Evolutionary conservation across 2,888 invertebrate species (phyloP), one percentile per base, ranked within the genome.

Genomic region (Chirona hameri): DNA sequence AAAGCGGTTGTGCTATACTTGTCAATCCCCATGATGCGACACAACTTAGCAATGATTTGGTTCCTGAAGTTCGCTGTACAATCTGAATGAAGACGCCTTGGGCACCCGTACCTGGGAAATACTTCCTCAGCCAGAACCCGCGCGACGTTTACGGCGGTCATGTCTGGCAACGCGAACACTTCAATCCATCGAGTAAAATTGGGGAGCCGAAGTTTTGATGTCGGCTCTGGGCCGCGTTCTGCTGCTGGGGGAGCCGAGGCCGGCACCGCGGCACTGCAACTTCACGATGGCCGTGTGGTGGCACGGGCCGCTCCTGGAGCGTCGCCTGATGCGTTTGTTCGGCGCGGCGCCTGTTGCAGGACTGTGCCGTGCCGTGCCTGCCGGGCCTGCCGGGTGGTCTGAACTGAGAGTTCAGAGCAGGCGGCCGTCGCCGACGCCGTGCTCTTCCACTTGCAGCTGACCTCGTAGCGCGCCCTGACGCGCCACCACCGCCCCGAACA

Each of bases 341-440:
- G 88, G 90, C 24, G 89, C 87, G 87, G 82, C 89, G 91, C 84
- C 91, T 92, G 0, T 90, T 92, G 86, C 87, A 88, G 52, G 86
- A 87, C 31, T 93, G 93, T 86, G 90, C 91, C 81, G 92, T 92
- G n/a, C n/a, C n/a, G n/a, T n/a, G n/a, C n/a, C n/a, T n/a, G n/a
- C 0, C 88, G 88, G 27, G 92, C 93, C 86, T 93, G 93, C 86
- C 86, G 88, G 83, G 88, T 93, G 84, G 90, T 91, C 18, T 91
- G 92, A 83, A 86, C 91, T 9, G 88, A 90, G 18, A 85, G 86
- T 5, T 14, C 14, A 0, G 31, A 14, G 29, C 88, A 89, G 31
- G 85, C 92, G 21, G 83, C 87, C 0, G 86, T 86, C 12, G 92
- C 92, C 0, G 93, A 93, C 86, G 92, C 93, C 1, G 92, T 94